These are phyloP conservation scores for Notamacropus eugenii DNA, from an alignment of 2,797 vertebrate species.

Conservation along the genomic window DNA sequence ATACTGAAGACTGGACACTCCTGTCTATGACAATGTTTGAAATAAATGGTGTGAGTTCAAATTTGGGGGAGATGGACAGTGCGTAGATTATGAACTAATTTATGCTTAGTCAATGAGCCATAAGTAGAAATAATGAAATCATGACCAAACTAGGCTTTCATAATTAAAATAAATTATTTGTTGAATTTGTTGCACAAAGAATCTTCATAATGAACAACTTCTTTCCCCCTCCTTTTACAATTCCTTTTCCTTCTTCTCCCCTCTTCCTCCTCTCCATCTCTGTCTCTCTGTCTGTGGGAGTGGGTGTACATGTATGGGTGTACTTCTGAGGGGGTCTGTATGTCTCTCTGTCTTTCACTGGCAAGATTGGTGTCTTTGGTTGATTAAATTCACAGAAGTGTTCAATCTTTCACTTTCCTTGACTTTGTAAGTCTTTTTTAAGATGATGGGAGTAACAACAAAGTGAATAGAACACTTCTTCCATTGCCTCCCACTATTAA, in stretches of 20 bases:
- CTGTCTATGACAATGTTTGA: background rate
- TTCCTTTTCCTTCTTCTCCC: no score
- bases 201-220: background rate
- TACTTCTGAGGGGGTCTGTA: no score
- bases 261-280: no score
- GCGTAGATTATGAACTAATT: background rate
- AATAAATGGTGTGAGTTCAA: background rate
- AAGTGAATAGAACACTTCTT: no score
- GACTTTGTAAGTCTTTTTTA: background rate
- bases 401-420: background rate
- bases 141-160: background rate
- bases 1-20: background rate
- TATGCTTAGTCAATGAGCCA: background rate
- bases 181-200: background rate
- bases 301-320: no score
- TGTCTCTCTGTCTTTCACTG: no score
- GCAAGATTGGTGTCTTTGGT: no score
- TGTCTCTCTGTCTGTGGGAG: no score
- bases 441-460: background rate
- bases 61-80: background rate
- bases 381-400: no score
- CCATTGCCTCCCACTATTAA: no score
- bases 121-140: background rate
- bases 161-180: background rate
- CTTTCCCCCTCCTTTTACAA: background rate